Evolutionary conservation across 2,888 invertebrate genomes (phyloP).

Genomic region (Nezara viridula): DNA sequence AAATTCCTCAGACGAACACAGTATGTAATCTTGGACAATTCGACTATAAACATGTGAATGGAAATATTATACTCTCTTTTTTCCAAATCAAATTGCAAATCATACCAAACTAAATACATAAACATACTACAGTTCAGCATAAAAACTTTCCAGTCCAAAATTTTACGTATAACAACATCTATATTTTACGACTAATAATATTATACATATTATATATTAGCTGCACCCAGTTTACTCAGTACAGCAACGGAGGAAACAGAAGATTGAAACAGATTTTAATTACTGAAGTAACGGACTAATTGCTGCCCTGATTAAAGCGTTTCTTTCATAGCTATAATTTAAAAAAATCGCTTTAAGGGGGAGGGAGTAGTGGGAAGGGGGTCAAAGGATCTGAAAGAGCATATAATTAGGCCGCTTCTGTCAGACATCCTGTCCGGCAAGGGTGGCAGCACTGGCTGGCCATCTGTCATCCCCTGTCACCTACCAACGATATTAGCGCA

Average conservation of each 20-base stretch:
- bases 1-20: no score
- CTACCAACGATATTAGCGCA: conserved; percentile 1
- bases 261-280: conserved; percentile 15
- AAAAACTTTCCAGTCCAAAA: no score
- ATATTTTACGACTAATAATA: no score
- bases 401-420: conserved; percentile 38
- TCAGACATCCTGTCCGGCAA: neutral
- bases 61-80: no score
- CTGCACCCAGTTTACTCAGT: neutral
- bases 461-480: conserved; percentile 34
- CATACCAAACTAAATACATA: no score
- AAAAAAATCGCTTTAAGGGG: conserved; percentile 15
- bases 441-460: neutral
- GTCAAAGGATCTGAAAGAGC: conserved; percentile 9
- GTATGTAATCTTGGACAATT: no score
- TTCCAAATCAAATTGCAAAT: no score
- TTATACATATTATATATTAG: no score
- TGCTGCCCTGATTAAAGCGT: conserved; percentile 32
- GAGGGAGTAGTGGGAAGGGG: no score
- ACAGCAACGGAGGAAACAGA: neutral
- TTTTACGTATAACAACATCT: no score
- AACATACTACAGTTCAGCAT: no score
- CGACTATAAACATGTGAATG: no score
- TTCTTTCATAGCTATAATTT: neutral
- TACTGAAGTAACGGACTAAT: neutral